phyloP scores from a whole-genome alignment of 1,140 invertebrate species.

The Nasonia longicornis region DNA sequence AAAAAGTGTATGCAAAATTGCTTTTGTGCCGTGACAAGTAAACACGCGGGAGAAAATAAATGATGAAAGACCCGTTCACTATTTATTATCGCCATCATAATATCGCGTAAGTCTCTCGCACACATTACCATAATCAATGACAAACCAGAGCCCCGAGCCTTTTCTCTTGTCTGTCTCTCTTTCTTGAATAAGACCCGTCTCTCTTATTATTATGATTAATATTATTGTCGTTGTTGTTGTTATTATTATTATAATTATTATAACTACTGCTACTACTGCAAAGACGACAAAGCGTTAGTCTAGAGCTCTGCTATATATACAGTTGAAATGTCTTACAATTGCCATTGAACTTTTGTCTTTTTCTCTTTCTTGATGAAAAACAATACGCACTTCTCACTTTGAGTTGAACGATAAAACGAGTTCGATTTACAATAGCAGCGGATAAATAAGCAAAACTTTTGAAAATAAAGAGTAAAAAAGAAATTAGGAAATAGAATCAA shows the following conservation, averaged over 20 bases:
- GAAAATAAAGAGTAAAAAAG: slow-evolving; percentile 21
- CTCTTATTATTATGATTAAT: slow-evolving; percentile 24
- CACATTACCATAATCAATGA: slow-evolving; percentile 68
- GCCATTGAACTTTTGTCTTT: slow-evolving; percentile 22
- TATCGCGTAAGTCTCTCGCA: slow-evolving; percentile 37
- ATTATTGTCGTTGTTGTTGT: not conserved
- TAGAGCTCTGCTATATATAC: not conserved
- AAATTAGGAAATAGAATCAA: slow-evolving; percentile 47
- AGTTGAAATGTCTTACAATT: not conserved
- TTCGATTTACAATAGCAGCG: not conserved
- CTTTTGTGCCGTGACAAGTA: slow-evolving; percentile 19
- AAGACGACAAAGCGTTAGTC: slow-evolving; percentile 43
- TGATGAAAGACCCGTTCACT: slow-evolving; percentile 38
- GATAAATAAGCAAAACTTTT: not conserved
- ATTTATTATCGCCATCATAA: slow-evolving; percentile 27
- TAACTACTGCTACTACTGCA: not conserved
- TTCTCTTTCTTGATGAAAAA: slow-evolving; percentile 41
- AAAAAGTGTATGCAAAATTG: not conserved
- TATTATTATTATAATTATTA: not conserved
- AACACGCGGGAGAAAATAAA: slow-evolving; percentile 31
- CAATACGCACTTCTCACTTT: not conserved
- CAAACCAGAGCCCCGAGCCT: slow-evolving; percentile 70
- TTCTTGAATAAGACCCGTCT: slow-evolving; percentile 46
- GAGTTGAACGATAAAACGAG: not conserved
- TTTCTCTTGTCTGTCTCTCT: slow-evolving; percentile 49